Evolutionary conservation across 2,797 vertebrate genomes (phyloP), one percentile per base, ranked within the genome.

Genomic region (Monodelphis domestica): DNA sequence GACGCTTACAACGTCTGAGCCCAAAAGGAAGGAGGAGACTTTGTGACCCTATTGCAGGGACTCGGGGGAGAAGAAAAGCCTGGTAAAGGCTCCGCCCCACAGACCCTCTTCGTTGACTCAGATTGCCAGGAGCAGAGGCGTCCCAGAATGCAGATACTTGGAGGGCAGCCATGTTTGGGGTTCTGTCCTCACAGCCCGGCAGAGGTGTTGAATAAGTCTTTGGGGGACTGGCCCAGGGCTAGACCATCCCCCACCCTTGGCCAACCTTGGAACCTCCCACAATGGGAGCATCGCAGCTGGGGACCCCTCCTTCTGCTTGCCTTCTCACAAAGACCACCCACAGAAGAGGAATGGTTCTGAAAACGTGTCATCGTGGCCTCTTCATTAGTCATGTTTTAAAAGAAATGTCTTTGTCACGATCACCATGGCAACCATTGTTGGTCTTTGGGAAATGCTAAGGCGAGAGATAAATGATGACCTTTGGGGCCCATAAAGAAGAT

Each of bases 1-100:
- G 97, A 97, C 95, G 97, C 94, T 90, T 97, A 97, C 93, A 97
- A 98, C 95, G 96, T 96, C 95, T 97, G 90, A 89, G 93, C 95
- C 93, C 95, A 92, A 96, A 94, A 93, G 90, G 96, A 98, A 97
- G 95, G 96, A 96, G 96, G 95, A 94, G 98, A 97, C 98, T 98
- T 97, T 97, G 95, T 95, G 93, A 93, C 94, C 97, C 94, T 96
- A 97, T 97, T 98, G 97, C 94, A 96, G 87, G 89, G 54, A 56
- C 95, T 87, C 50, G 1, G 0, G 87, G 38, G 87, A 38, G 24
- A 63, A 54, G 29, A 88, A 88, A 26, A 54, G n/a, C n/a, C n/a
- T n/a, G n/a, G n/a, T n/a, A n/a, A n/a, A n/a, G n/a, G n/a, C n/a
- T n/a, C n/a, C n/a, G n/a, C n/a, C n/a, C n/a, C n/a, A n/a, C n/a